Evolutionary conservation across 1,140 invertebrate genomes (phyloP).

Genomic region (Harpegnathos saltator): DNA sequence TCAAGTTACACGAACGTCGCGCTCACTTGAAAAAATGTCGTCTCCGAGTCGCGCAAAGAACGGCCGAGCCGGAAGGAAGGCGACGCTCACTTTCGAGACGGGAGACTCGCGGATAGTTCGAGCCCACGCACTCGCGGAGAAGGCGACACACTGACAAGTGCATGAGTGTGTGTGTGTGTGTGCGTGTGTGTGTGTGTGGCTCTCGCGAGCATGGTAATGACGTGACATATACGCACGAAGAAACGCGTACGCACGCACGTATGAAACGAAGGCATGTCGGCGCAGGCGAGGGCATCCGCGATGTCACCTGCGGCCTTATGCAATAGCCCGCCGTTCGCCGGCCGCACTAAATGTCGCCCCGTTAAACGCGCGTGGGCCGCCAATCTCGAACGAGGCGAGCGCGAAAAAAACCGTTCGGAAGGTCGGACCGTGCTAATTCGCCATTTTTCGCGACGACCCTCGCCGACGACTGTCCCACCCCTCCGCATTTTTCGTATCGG

Average conservation of each 20-base stretch:
- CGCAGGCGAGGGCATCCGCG: slow-evolving; percentile 66
- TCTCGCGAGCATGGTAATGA: slow-evolving; percentile 67
- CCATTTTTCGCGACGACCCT: slow-evolving; percentile 18
- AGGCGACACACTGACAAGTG: slow-evolving; percentile 29
- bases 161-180: no score
- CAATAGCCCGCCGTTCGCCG: slow-evolving; percentile 47
- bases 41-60: no score
- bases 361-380: slow-evolving; percentile 64
- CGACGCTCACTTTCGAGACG: slow-evolving; percentile 50
- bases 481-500: background rate
- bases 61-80: slow-evolving; percentile 55
- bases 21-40: no score
- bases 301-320: slow-evolving; percentile 71
- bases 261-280: slow-evolving; percentile 55
- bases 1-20: no score
- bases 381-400: slow-evolving; percentile 56
- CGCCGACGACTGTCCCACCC: slow-evolving; percentile 2
- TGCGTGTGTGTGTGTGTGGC: no score
- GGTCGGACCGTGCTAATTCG: slow-evolving; percentile 10
- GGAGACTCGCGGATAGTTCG: slow-evolving; percentile 48
- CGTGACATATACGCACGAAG: slow-evolving; percentile 70
- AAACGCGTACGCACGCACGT: slow-evolving; percentile 58
- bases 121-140: slow-evolving; percentile 62
- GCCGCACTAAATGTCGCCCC: slow-evolving; percentile 67
- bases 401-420: slow-evolving; percentile 10